These are phyloP conservation scores for Pheosia tremula DNA, from an alignment of 2,888 invertebrate genomes.

Conservation along the genomic window DNA sequence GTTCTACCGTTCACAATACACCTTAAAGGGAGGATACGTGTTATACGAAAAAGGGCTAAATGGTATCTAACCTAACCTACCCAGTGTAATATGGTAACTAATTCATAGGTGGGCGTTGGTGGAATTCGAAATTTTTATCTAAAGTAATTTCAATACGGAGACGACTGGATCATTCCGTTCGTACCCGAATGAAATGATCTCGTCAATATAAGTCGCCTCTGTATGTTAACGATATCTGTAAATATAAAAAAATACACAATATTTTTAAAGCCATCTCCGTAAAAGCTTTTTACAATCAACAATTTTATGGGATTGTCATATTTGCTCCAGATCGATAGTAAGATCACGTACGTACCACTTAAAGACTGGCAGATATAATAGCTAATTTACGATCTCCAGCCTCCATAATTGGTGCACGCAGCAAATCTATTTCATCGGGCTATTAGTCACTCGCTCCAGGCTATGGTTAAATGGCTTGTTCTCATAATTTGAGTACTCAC, in stretches of 20 bases:
- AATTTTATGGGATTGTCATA: background rate
- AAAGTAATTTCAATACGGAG: too few relatives aligned
- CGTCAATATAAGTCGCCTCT: too few relatives aligned
- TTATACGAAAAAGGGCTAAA: slow-evolving; percentile 16
- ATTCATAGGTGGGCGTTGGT: slow-evolving; percentile 13
- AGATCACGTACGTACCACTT: slow-evolving; percentile 18
- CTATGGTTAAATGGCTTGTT: slow-evolving; percentile 31
- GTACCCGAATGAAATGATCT: too few relatives aligned
- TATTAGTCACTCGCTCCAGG: slow-evolving; percentile 47
- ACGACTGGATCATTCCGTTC: too few relatives aligned
- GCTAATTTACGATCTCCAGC: slow-evolving; percentile 45
- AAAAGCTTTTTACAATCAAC: background rate
- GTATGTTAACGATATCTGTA: too few relatives aligned
- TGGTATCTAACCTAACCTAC: slow-evolving; percentile 1
- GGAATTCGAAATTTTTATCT: background rate
- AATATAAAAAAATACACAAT: too few relatives aligned
- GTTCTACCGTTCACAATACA: slow-evolving; percentile 28
- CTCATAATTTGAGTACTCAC: slow-evolving; percentile 36
- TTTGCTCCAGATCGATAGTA: slow-evolving; percentile 2
- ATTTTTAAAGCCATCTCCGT: background rate
- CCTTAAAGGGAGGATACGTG: slow-evolving; percentile 20
- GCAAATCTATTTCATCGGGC: slow-evolving; percentile 48
- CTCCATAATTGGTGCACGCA: slow-evolving; percentile 53
- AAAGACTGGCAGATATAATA: slow-evolving; percentile 35
- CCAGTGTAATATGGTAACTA: too few relatives aligned